phyloP scores from a whole-genome alignment of 2,797 vertebrate genomes.

The Mergus octosetaceus region DNA sequence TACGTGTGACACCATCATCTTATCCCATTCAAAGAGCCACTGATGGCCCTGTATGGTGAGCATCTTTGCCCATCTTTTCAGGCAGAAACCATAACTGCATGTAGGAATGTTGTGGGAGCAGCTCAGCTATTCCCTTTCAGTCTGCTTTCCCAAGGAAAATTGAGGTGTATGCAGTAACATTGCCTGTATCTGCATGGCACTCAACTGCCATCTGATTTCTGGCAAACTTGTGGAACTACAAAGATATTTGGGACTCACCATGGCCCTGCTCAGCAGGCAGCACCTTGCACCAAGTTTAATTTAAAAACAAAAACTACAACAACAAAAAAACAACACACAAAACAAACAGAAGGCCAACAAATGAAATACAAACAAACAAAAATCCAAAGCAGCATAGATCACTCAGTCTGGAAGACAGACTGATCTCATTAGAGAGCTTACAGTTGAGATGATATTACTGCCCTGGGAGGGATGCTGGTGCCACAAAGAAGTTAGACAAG shows the following conservation, averaged over 20 bases:
- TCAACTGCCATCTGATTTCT: background rate
- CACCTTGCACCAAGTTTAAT: background rate
- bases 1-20: background rate
- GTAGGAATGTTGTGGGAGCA: background rate
- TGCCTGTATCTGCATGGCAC: background rate
- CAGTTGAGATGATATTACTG: background rate
- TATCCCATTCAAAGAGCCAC: background rate
- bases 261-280: background rate
- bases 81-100: background rate
- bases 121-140: background rate
- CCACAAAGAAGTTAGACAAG: background rate
- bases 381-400: background rate
- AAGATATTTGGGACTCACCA: background rate
- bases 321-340: background rate
- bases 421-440: background rate
- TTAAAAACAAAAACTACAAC: background rate
- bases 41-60: background rate
- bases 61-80: background rate
- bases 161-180: rapidly evolving
- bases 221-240: background rate
- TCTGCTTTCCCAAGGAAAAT: background rate
- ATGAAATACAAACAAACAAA: background rate
- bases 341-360: background rate
- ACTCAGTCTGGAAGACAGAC: background rate
- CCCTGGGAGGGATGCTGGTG: background rate